Percentiles rank a stretch among this genome's conserved stretches.
phyloP scores from a whole-genome alignment of 2,797 vertebrate genomes.

The Pangasius larnaudii region DNA sequence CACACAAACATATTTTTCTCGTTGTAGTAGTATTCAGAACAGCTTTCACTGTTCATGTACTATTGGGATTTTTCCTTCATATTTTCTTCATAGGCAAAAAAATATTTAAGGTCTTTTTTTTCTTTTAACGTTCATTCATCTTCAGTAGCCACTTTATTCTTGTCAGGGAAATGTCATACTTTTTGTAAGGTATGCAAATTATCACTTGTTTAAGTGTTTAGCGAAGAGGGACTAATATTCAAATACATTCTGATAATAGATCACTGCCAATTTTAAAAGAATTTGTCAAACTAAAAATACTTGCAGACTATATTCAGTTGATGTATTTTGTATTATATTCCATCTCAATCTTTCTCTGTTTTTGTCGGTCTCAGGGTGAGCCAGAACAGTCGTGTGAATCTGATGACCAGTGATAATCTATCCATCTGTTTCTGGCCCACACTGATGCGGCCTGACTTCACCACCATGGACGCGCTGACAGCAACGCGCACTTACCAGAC shows the following conservation, averaged over 20 bases:
- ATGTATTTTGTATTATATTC: neutral
- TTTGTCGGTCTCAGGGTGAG: constrained; percentile 79
- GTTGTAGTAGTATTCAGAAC: neutral
- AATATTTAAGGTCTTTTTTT: neutral
- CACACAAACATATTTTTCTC: neutral
- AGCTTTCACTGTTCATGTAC: neutral
- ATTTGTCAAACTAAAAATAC: neutral
- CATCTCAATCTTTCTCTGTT: neutral
- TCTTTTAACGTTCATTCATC: neutral
- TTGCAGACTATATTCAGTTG: neutral
- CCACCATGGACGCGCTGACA: constrained; percentile 95
- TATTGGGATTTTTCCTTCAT: neutral
- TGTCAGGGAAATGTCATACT: neutral
- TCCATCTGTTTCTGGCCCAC: constrained; percentile 99
- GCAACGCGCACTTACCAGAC: constrained; percentile 97
- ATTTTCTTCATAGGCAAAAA: neutral
- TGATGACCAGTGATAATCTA: constrained; percentile 97
- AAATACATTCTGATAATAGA: neutral
- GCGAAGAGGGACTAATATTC: neutral
- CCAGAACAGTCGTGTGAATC: constrained; percentile 87
- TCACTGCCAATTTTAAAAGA: neutral
- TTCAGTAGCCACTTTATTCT: neutral
- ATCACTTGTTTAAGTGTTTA: neutral
- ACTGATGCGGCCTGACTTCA: constrained; percentile 93
- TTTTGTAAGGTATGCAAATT: neutral